Conservation (phyloP, 1,140 invertebrate species). For the Papilio polytes region DNA sequence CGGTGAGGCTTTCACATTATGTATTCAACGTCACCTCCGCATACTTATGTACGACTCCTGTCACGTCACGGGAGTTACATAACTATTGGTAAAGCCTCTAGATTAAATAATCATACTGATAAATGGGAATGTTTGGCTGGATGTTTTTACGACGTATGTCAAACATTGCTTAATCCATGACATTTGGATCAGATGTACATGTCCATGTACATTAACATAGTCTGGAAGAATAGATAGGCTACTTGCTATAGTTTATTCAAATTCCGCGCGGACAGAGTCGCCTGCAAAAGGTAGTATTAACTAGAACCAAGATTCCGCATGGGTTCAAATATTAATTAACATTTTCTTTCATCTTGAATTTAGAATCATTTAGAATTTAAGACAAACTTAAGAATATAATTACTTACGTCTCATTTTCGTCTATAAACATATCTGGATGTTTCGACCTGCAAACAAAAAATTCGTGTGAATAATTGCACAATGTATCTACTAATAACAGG, state of each 20-base stretch:
- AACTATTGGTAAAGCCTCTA: neutral
- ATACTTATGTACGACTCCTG: neutral
- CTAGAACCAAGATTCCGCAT: too few relatives aligned
- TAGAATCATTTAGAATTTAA: neutral
- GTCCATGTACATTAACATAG: too few relatives aligned
- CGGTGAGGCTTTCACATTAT: neutral
- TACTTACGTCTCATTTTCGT: conserved; percentile 83
- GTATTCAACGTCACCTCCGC: neutral
- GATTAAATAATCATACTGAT: neutral
- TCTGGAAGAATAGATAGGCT: too few relatives aligned
- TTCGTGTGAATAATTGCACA: neutral
- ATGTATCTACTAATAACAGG: neutral
- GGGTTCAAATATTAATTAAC: too few relatives aligned
- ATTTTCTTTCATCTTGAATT: neutral
- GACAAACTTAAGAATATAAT: neutral
- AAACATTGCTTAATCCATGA: too few relatives aligned
- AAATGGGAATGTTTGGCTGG: too few relatives aligned
- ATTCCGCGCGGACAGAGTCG: too few relatives aligned
- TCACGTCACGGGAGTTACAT: neutral
- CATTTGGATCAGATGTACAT: too few relatives aligned
- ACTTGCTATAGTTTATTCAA: too few relatives aligned
- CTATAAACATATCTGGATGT: conserved; percentile 79
- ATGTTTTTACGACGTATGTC: neutral
- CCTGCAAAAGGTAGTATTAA: too few relatives aligned
- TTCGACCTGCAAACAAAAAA: conserved; percentile 76